phyloP scores from a whole-genome alignment of 2,113 vertebrate genomes.

The crab-eating macaque (Macaca fascicularis) region T2T-MFA8v1.1 NC_088375.1:132182001-132182500 shows the following conservation, averaged over 20 bases:
- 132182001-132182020: background rate
- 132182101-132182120: background rate
- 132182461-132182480: background rate
- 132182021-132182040: background rate
- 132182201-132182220: background rate
- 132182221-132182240: background rate
- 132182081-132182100: background rate
- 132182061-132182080: background rate
- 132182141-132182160: background rate
- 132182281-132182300: background rate
- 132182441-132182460: background rate
- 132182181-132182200: rapidly evolving
- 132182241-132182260: background rate
- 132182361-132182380: background rate
- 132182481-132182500: background rate
- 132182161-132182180: background rate
- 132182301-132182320: background rate
- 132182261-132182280: background rate
- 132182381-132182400: background rate
- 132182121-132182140: background rate
- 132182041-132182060: background rate
- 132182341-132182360: background rate
- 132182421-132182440: background rate
- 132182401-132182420: background rate
- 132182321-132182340: background rate